phyloP scores from a whole-genome alignment of 2,888 invertebrate genomes.

The Drosophila neutralis region DNA sequence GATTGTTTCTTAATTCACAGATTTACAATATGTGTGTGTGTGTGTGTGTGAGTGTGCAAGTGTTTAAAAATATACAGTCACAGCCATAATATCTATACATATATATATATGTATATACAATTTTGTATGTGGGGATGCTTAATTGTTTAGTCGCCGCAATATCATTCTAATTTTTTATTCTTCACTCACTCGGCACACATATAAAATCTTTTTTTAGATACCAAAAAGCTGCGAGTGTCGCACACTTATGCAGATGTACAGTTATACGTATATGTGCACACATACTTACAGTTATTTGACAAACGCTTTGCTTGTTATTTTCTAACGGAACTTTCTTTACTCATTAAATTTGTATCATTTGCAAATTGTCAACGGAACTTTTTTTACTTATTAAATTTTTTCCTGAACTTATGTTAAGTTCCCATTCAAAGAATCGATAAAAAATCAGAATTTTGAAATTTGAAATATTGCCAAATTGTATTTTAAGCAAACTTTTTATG shows the following conservation, averaged over 20 bases:
- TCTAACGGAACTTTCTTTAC: not conserved
- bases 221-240: slow-evolving; percentile 25
- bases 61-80: slow-evolving; percentile 3
- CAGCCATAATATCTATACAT: slow-evolving; percentile 3
- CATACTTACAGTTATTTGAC: not conserved
- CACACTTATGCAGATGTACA: not conserved
- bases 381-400: not conserved
- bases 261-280: not conserved
- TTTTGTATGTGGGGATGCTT: slow-evolving; percentile 13
- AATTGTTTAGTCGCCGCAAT: slow-evolving; percentile 42
- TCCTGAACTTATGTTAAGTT: not conserved
- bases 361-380: not conserved
- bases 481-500: not conserved
- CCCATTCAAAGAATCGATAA: not conserved
- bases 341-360: not conserved
- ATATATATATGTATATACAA: not conserved
- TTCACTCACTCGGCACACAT: slow-evolving; percentile 19
- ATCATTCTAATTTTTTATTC: slow-evolving; percentile 40
- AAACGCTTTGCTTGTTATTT: not conserved
- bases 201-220: slow-evolving; percentile 29
- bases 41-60: not conserved
- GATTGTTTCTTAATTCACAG: slow-evolving; percentile 80
- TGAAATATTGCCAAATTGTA: not conserved
- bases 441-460: not conserved
- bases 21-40: slow-evolving; percentile 55